These are phyloP conservation scores for Schizopygopsis pylzovi DNA, from an alignment of 2,797 vertebrate genomes.

Conservation along the genomic window DNA sequence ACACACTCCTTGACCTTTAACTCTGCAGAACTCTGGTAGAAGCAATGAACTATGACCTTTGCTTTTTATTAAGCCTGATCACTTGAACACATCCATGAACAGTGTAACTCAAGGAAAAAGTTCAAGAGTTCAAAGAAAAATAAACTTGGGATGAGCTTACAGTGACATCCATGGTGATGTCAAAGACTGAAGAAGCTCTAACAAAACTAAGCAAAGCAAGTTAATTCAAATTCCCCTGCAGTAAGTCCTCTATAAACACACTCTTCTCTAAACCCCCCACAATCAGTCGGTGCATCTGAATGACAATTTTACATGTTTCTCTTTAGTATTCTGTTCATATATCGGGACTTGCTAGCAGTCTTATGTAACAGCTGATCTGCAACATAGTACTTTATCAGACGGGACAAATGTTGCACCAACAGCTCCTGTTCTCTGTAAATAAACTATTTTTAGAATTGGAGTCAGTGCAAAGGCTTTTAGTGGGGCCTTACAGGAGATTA, in stretches of 20 bases:
- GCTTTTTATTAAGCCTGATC: slow-evolving; percentile 14
- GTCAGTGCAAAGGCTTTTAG: slow-evolving; percentile 34
- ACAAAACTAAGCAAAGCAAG: not conserved
- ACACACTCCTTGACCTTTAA: slow-evolving; percentile 53
- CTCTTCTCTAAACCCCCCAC: not conserved
- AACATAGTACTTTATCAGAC: slow-evolving; percentile 11
- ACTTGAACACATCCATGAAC: not conserved
- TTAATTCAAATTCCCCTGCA: not conserved
- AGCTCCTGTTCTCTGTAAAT: slow-evolving; percentile 21
- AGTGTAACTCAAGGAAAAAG: not conserved
- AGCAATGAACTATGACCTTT: slow-evolving; percentile 48
- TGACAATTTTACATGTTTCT: not conserved
- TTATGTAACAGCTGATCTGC: slow-evolving; percentile 22
- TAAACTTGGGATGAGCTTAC: not conserved
- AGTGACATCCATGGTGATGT: not conserved
- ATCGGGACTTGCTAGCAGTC: not conserved
- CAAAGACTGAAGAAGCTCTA: not conserved
- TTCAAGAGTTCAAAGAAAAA: not conserved
- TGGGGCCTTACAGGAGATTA: slow-evolving; percentile 5
- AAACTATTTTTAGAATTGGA: slow-evolving; percentile 55
- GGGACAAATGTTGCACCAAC: not conserved
- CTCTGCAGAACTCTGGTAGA: slow-evolving; percentile 37
- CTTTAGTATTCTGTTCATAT: slow-evolving; percentile 35
- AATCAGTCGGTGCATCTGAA: not conserved
- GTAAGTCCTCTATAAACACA: not conserved